Evolutionary conservation across 1,140 invertebrate species (phyloP).

Genomic region (Chironomus striatipennis): DNA sequence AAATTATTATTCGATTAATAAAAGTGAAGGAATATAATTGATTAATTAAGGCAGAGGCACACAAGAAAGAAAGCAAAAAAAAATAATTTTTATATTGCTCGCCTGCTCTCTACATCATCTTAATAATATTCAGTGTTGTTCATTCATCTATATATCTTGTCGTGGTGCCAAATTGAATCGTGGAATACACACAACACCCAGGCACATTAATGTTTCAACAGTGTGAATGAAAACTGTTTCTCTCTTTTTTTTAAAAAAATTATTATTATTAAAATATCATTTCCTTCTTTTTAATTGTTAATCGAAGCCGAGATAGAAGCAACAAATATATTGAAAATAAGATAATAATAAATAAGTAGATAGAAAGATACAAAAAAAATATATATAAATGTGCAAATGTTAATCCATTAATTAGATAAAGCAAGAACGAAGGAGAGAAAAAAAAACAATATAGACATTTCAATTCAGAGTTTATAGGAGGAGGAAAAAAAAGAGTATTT

Average conservation of each 20-base stretch:
- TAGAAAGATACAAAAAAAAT: too few species aligned
- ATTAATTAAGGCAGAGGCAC: too few species aligned
- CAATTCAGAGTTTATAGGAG: too few species aligned
- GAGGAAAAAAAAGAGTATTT: too few species aligned
- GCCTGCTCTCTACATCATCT: neutral
- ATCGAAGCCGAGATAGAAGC: neutral
- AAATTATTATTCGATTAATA: too few species aligned
- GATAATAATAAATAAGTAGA: too few species aligned
- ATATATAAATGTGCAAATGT: slow-evolving; percentile 8
- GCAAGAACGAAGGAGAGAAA: neutral
- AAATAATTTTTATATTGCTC: too few species aligned
- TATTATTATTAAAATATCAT: neutral
- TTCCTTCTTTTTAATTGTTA: neutral
- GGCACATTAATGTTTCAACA: neutral
- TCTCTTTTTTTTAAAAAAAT: too few species aligned
- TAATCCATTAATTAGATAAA: slow-evolving; percentile 14
- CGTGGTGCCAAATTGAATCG: neutral
- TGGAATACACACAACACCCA: slow-evolving; percentile 1
- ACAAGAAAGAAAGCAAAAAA: too few species aligned
- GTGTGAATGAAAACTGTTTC: slow-evolving; percentile 5
- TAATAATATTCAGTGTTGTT: neutral
- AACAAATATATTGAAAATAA: neutral
- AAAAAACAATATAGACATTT: neutral
- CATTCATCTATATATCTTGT: slow-evolving; percentile 16
- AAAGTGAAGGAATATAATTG: too few species aligned